A percentile compares a stretch with the other conserved stretches of the same genome.
phyloP scores from a whole-genome alignment of 2,888 invertebrate species.

The Andrena flavipes region DNA sequence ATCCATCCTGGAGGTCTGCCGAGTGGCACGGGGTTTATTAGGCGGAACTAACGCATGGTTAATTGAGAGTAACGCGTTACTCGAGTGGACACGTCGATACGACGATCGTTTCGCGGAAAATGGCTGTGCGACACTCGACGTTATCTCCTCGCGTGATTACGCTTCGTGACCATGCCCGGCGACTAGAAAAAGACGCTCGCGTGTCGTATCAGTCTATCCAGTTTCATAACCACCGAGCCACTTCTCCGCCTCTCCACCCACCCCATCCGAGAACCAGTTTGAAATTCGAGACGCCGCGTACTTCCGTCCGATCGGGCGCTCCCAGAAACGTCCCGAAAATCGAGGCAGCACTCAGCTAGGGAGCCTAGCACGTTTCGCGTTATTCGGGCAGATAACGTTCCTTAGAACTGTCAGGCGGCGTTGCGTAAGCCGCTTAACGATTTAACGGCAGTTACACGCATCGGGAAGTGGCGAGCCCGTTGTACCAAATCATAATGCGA shows the following conservation, averaged over 20 bases:
- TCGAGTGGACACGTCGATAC: constrained; percentile 38
- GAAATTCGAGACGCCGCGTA: too few species aligned
- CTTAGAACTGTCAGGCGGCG: constrained; percentile 37
- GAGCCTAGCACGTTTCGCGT: not conserved
- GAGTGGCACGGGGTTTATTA: constrained; percentile 41
- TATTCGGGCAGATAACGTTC: constrained; percentile 15
- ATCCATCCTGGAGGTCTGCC: constrained; percentile 50
- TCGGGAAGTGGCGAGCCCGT: constrained; percentile 52
- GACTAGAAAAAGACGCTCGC: constrained; percentile 16
- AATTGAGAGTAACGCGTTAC: constrained; percentile 56
- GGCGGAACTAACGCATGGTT: constrained; percentile 56
- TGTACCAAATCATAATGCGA: constrained; percentile 67
- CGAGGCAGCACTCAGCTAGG: too few species aligned
- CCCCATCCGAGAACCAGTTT: not conserved
- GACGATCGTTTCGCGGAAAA: constrained; percentile 51
- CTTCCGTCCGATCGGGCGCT: not conserved
- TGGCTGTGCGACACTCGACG: constrained; percentile 23
- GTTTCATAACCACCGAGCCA: not conserved
- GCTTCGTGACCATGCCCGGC: not conserved
- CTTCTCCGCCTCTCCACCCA: not conserved
- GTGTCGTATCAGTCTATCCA: constrained; percentile 26
- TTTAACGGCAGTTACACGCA: constrained; percentile 55
- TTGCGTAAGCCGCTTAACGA: constrained; percentile 63
- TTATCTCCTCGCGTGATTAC: constrained; percentile 59
- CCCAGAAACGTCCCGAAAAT: too few species aligned